phyloP scores from a whole-genome alignment of 2,797 vertebrate species.

The Holocentrus rufus region DNA sequence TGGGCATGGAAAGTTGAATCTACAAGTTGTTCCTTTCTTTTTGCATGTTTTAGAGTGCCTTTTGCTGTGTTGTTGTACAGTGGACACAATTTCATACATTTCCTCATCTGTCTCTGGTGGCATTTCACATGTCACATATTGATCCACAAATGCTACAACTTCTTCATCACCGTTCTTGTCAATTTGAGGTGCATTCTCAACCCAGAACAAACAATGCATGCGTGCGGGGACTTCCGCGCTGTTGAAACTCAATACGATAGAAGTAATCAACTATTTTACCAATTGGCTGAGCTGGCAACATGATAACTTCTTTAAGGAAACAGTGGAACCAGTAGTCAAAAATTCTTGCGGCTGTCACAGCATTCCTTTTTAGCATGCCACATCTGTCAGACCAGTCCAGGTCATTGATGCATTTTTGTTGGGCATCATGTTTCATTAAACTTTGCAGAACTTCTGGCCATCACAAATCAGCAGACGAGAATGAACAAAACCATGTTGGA shows the following conservation, averaged over 20 bases:
- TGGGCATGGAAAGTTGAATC: constrained; percentile 3
- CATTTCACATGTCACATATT: neutral
- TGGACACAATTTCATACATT: neutral
- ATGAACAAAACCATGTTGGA: constrained; percentile 50
- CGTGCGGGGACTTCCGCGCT: neutral
- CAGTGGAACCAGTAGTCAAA: too few species aligned
- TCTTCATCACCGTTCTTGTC: constrained; percentile 9
- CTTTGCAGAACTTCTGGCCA: too few species aligned
- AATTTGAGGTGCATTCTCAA: constrained; percentile 5
- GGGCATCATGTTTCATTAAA: too few species aligned
- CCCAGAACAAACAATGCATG: constrained; percentile 38
- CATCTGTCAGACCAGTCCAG: too few species aligned
- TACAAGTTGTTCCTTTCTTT: neutral
- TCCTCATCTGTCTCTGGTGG: neutral
- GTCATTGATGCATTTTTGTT: too few species aligned
- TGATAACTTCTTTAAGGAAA: too few species aligned
- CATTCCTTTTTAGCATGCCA: too few species aligned
- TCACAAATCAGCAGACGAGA: constrained; percentile 31
- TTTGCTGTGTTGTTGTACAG: neutral
- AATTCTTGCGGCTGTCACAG: too few species aligned
- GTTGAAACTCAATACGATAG: too few species aligned
- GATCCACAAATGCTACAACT: constrained; percentile 1
- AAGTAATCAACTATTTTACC: too few species aligned
- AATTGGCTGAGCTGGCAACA: too few species aligned
- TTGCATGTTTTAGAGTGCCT: constrained; percentile 14